Base-by-base conservation (phyloP, 2,113 vertebrate species). In the Acanthisitta chloris region DNA sequence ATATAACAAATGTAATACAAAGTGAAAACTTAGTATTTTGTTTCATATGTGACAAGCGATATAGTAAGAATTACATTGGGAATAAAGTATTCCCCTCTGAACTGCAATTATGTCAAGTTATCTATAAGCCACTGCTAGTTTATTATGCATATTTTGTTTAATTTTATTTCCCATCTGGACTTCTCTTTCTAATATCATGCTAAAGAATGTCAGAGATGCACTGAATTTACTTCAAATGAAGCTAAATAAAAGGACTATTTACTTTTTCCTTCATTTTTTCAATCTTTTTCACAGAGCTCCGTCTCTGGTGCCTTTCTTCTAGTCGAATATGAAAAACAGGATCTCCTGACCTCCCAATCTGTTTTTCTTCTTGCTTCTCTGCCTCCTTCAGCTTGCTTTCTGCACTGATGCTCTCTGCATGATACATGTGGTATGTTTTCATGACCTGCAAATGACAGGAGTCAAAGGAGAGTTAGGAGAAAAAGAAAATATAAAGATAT, bases 181-280 rank as follows among this genome's bases (percentile, higher is more conserved):
- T 86, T 83, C 28, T 86, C 72, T 90, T 23, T 40, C 36, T 90
- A 86, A 46, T 36, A 65, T 29, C 17, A 67, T 10, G 26, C 36
- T 62, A 86, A 83, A 91, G 24, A 95, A 74, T 31, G 28, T 62
- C 62, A 79, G 57, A 92, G 90, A 85, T 45, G 38, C 36, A 66
- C 4, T 54, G 29, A 69, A 79, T 88, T 95, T 52, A 94, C 36
- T 92, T 89, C 52, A 81, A 71, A 74, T 38, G 46, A 97, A 95
- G 45, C 12, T 57, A 72, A 86, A 87, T 52, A 79, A 92, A 81
- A 87, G 25, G 62, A 42, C 38, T 88, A 40, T 85, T 92, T 98
- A 99, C 99, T 98, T 99, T 99, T 98, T 99, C 99, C 95, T 99
- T 99, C 99, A 99, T 99, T 97, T 99, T 99, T 97, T 99, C 99